Evolutionary conservation across 53 echinoderm and acorn worm genomes (phyloP).

Genomic region (Actinopyga echinites): DNA sequence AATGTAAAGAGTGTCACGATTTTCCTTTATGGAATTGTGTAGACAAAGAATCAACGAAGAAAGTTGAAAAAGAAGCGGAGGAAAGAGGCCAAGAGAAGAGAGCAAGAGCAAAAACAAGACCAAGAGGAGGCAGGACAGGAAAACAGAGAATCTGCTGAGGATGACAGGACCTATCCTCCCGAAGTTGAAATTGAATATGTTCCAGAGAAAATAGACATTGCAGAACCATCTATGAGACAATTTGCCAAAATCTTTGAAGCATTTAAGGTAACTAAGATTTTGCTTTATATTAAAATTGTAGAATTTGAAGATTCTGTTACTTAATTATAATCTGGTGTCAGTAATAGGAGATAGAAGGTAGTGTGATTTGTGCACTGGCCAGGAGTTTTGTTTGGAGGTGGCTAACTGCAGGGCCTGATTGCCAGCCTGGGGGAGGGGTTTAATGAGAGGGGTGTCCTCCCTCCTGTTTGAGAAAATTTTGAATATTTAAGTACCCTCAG

Average conservation of each 20-base stretch:
- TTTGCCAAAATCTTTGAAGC: conserved; percentile 94
- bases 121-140: conserved; percentile 26
- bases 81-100: conserved; percentile 59
- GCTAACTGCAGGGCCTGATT: too few relatives aligned
- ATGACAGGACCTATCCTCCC: conserved; percentile 30
- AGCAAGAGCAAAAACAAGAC: conserved; percentile 59
- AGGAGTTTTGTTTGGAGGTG: too few relatives aligned
- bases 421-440: too few relatives aligned
- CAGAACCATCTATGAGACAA: conserved; percentile 76
- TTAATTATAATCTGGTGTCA: too few relatives aligned
- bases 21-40: neutral
- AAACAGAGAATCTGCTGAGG: neutral
- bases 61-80: conserved; percentile 92
- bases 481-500: too few relatives aligned
- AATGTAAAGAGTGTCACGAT: neutral
- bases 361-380: too few relatives aligned
- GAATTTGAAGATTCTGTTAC: too few relatives aligned
- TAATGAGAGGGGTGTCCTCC: too few relatives aligned
- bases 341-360: too few relatives aligned
- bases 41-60: conserved; percentile 94
- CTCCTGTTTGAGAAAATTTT: too few relatives aligned
- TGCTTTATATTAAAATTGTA: too few relatives aligned
- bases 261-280: conserved; percentile 65
- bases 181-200: conserved; percentile 92
- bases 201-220: conserved; percentile 65